Conservation (phyloP, 64 coral and sea anemone species). For the Catalaphyllia jardinei region DNA sequence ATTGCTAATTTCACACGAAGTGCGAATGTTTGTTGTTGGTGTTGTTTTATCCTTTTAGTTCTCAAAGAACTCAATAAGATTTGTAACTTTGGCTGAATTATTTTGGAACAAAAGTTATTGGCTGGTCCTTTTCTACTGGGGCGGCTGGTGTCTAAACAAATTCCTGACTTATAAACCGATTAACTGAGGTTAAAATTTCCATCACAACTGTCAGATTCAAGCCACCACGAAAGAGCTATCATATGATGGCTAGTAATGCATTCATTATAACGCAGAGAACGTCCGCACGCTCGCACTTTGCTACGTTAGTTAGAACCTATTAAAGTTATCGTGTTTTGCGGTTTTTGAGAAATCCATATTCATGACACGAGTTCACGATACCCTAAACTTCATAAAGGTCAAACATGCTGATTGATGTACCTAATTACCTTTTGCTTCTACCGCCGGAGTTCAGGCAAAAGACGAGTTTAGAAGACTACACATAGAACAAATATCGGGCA, state of each 20-base stretch:
- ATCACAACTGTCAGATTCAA: neutral
- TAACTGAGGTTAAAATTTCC: neutral
- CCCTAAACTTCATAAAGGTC: conserved; percentile 3
- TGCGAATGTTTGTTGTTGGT: neutral
- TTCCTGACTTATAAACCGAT: conserved; percentile 26
- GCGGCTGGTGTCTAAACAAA: neutral
- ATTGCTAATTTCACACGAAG: neutral
- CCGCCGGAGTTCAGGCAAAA: neutral
- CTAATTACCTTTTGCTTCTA: conserved; percentile 5
- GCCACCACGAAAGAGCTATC: neutral
- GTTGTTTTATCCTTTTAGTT: neutral
- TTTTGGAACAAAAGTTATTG: neutral
- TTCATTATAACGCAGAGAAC: neutral
- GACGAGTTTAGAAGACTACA: neutral
- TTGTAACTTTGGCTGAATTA: neutral
- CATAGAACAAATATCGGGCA: neutral
- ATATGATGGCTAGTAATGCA: neutral
- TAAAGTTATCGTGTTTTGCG: conserved; percentile 36
- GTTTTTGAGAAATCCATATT: conserved; percentile 31
- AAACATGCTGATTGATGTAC: neutral
- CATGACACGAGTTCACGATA: conserved; percentile 7
- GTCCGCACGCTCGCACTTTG: neutral
- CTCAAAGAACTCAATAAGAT: neutral
- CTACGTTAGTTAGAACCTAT: neutral
- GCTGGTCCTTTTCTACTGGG: neutral